Evolutionary conservation across 2,888 invertebrate species (phyloP).

Genomic region (Nephrotoma appendiculata): DNA sequence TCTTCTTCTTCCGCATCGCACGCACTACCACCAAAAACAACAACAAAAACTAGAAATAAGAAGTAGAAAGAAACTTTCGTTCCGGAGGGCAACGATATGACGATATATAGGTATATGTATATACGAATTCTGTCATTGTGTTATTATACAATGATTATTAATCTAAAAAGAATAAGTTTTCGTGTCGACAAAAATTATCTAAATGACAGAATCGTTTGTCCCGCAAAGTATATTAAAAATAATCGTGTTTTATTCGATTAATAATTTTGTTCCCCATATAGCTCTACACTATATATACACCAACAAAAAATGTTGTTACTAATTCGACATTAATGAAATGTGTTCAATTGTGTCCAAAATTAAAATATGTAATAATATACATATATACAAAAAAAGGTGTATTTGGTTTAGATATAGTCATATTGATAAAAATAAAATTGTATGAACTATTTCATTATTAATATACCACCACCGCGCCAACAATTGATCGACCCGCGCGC

Average conservation of each 20-base stretch:
- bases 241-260: constrained; percentile 7
- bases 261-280: not conserved
- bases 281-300: not conserved
- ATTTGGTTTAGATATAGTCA: not conserved
- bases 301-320: not conserved
- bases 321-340: constrained; percentile 7
- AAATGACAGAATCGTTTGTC: constrained; percentile 7
- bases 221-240: not conserved
- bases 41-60: not conserved
- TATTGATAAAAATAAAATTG: not conserved
- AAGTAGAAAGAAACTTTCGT: not conserved
- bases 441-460: not conserved
- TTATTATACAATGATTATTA: not conserved
- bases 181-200: constrained; percentile 6
- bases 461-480: not conserved
- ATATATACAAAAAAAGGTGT: not conserved
- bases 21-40: not conserved
- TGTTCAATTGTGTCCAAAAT: constrained; percentile 3
- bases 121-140: not conserved
- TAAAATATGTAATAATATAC: not conserved
- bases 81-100: not conserved
- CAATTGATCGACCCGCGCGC: not conserved
- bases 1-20: not conserved
- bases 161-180: not conserved
- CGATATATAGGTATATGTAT: not conserved